Evolutionary conservation across 1,140 invertebrate genomes (phyloP).

Genomic region (Leptoteleia sp.): DNA sequence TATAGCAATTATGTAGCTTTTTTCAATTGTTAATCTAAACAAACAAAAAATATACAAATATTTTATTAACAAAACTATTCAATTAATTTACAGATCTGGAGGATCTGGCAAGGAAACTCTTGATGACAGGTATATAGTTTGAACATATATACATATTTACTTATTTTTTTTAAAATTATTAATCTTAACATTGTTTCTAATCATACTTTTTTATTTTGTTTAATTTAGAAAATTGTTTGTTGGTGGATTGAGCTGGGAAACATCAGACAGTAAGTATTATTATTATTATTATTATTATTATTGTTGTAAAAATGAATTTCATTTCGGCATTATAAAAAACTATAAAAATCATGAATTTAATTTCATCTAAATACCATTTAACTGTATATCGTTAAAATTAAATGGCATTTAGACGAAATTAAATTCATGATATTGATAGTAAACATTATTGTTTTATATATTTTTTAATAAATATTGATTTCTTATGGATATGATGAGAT

Average conservation of each 20-base stretch:
- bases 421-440: too few species aligned
- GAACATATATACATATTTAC: too few species aligned
- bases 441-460: too few species aligned
- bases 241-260: constrained; percentile 98
- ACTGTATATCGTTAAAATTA: too few species aligned
- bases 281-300: too few species aligned
- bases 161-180: neutral
- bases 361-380: too few species aligned
- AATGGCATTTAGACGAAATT: too few species aligned
- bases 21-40: constrained; percentile 54
- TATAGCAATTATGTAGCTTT: constrained; percentile 56
- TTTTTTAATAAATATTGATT: constrained; percentile 11
- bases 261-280: constrained; percentile 98
- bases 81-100: constrained; percentile 78
- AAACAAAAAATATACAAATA: constrained; percentile 24
- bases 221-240: constrained; percentile 97
- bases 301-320: too few species aligned
- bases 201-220: constrained; percentile 75
- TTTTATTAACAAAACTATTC: constrained; percentile 70
- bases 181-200: constrained; percentile 35
- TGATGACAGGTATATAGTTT: constrained; percentile 80
- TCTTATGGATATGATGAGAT: constrained; percentile 63
- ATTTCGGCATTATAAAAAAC: too few species aligned
- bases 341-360: too few species aligned
- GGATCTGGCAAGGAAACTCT: constrained; percentile 76